Conservation (phyloP, 2,888 invertebrate species). For the Pristionchus exspectatus region DNA sequence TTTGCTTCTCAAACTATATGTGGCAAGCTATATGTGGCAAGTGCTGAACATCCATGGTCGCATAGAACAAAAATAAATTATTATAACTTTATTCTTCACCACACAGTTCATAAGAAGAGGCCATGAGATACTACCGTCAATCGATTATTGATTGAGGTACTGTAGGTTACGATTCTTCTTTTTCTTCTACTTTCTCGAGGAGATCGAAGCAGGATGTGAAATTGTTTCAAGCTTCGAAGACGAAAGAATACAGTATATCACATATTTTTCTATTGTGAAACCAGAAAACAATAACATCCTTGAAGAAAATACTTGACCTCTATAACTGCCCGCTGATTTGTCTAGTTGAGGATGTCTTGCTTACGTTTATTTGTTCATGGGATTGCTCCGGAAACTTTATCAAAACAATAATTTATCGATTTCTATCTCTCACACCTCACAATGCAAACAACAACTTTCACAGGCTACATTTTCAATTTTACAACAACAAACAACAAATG, state of each 20-base stretch:
- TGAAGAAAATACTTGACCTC: no score
- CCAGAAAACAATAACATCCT: no score
- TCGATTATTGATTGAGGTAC: conserved; percentile 3
- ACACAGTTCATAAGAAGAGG: neutral
- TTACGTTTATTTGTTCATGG: neutral
- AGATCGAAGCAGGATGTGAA: neutral
- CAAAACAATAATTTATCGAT: neutral
- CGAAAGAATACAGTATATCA: no score
- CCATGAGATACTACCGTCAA: neutral
- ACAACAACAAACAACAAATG: neutral
- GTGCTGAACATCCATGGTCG: no score
- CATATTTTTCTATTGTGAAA: no score
- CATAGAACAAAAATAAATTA: neutral
- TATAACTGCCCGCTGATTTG: no score
- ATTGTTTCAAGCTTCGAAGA: no score
- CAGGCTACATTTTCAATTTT: neutral
- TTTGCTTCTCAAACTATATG: no score
- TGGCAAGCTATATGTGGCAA: no score
- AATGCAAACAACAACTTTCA: neutral
- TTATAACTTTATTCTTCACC: conserved; percentile 11
- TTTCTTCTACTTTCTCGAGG: neutral
- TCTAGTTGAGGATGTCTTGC: no score
- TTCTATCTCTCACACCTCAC: neutral
- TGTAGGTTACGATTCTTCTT: conserved; percentile 19
- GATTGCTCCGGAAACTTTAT: neutral